phyloP scores from a whole-genome alignment of 2,888 invertebrate genomes.

The Tetropium fuscum region DNA sequence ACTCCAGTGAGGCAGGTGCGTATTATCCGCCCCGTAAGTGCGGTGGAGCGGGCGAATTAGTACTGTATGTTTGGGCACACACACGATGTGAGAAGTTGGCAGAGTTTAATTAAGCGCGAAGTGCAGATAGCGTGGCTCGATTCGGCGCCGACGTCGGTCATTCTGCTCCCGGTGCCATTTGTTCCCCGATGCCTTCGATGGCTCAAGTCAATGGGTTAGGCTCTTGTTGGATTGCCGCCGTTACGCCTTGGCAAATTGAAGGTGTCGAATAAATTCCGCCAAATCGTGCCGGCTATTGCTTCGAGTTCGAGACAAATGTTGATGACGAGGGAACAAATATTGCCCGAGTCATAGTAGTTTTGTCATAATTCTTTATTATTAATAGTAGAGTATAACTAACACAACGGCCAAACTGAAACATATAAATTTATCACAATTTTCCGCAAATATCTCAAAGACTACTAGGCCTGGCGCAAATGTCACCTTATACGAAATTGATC shows the following conservation, averaged over 20 bases:
- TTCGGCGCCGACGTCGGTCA: constrained; percentile 27
- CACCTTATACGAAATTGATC: no score
- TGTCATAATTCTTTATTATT: no score
- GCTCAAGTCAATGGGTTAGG: constrained; percentile 8
- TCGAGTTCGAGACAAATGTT: no score
- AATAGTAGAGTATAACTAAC: no score
- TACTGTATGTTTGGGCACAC: constrained; percentile 39
- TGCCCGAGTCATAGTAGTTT: no score
- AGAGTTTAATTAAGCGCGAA: constrained; percentile 56
- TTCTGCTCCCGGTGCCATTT: constrained; percentile 8
- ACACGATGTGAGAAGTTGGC: constrained; percentile 48
- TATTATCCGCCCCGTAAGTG: constrained; percentile 7
- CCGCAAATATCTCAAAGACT: no score
- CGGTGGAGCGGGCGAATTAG: constrained; percentile 35
- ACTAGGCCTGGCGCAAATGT: no score
- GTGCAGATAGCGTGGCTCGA: constrained; percentile 54
- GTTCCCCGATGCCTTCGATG: neutral
- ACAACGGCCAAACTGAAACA: no score
- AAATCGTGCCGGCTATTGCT: neutral
- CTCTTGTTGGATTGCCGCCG: neutral
- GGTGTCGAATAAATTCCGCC: constrained; percentile 9
- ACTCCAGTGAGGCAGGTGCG: constrained; percentile 11
- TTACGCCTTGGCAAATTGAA: constrained; percentile 1
- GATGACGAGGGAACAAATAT: no score
- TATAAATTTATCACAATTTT: no score